A percentile compares a stretch with the other conserved stretches of the same genome.
phyloP scores from a whole-genome alignment of 1,140 invertebrate species.

The Probaryconus sp. region DNA sequence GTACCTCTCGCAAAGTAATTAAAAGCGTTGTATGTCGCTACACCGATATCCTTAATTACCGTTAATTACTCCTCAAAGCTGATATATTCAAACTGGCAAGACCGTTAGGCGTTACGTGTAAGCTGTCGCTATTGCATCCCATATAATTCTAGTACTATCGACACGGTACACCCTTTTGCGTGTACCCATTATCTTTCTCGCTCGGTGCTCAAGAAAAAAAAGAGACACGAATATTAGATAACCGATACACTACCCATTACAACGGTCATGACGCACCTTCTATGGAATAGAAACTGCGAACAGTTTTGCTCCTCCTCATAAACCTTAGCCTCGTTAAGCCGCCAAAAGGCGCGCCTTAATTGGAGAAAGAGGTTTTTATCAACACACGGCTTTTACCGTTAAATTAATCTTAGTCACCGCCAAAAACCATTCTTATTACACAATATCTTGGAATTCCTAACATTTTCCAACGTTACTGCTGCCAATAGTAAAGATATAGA shows the following conservation, averaged over 20 bases:
- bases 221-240: slow-evolving; percentile 18
- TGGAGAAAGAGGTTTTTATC: too few relatives aligned
- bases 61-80: slow-evolving; percentile 28
- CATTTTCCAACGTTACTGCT: too few relatives aligned
- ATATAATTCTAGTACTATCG: slow-evolving; percentile 15
- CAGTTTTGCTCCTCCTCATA: slow-evolving; percentile 4
- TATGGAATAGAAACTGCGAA: slow-evolving; percentile 2
- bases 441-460: too few relatives aligned
- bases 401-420: too few relatives aligned
- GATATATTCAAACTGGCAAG: slow-evolving; percentile 8
- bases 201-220: neutral
- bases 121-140: slow-evolving; percentile 3
- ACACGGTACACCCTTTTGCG: slow-evolving; percentile 19
- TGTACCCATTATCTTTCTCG: slow-evolving; percentile 18
- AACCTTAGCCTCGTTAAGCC: slow-evolving; percentile 8
- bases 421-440: too few relatives aligned
- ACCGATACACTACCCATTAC: slow-evolving; percentile 1
- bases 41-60: slow-evolving; percentile 32
- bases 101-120: slow-evolving; percentile 23
- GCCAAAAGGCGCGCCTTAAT: slow-evolving; percentile 9
- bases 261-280: slow-evolving; percentile 16
- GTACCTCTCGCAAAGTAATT: slow-evolving; percentile 32
- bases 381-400: too few relatives aligned
- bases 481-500: too few relatives aligned
- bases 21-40: slow-evolving; percentile 39